Base-by-base conservation (phyloP, 2,113 vertebrate genomes). In the Callipepla squamata region DNA sequence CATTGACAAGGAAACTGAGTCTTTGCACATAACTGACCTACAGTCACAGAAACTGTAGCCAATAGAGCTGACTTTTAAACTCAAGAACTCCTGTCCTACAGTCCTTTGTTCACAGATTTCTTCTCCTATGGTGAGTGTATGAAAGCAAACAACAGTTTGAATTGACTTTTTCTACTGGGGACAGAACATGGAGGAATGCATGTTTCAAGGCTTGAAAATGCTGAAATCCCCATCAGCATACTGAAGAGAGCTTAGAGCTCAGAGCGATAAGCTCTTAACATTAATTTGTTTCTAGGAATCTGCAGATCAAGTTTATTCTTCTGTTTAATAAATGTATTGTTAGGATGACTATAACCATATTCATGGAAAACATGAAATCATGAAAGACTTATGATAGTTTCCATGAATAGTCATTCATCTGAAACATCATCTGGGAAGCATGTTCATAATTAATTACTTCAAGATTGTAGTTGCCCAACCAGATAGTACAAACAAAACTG, bases 241-340 rank as follows among this genome's bases (percentile, higher is more conserved):
- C 23, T 73, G 67, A 66, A 91, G 66, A 89, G 11, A 23, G 1
- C 30, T 77, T 70, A 80, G 28, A 53, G n/a, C 19, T 89, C 38
- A 28, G 36, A 28, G 62, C 13, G 40, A 40, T 40, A 40, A 81
- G 65, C 44, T 72, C 69, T 93, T 82, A 23, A 82, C 47, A 50
- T 91, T 79, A 80, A 66, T 85, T 21, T 48, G 42, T 87, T 95
- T 90, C 75, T 93, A 70, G 69, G 87, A 93, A 92, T 77, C 72
- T 85, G 20, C 40, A 91, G 62, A 91, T 80, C 45, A 80, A 87
- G 28, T 83, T 77, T 85, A 19, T 59, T 91, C 47, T 88, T 70
- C 81, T 82, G 36, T 7, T 82, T 89, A 58, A 58, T 87, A 38
- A 62, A 77, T 87, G 36, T 34, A 50, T 77, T 87, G 40, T 80